Base-by-base conservation (phyloP, 2,113 vertebrate genomes). In the Trogon melanurus region DNA sequence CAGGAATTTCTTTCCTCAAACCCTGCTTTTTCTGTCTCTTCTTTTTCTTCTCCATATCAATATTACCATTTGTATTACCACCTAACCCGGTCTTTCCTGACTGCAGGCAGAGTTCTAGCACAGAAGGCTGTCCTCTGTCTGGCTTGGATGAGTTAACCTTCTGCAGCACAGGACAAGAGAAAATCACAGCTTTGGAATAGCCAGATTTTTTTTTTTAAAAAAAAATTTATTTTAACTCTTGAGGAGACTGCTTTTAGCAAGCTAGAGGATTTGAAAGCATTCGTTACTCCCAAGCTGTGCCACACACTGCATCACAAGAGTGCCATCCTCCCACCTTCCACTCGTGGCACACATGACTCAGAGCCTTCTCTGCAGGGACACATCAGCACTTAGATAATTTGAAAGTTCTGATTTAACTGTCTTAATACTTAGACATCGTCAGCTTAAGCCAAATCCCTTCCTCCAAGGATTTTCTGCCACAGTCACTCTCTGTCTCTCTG, bases 341-440 rank as follows among this genome's bases (percentile, higher is more conserved):
- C 83, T 90, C 8, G 1, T 13, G 22, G 88, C 75, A 66, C 79
- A 58, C 94, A 95, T 72, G 91, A 94, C 87, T 89, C 89, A 85
- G 62, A 96, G 67, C 41, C 27, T n/a, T 79, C 5, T 1, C 91
- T 85, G 67, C 74, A 76, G 87, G 85, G 93, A 95, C 20, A 1
- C 66, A 94, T 79, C 74, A 90, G 94, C 91, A 93, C 91, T 95
- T 94, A 94, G 94, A 75, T 94, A 97, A 97, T 94, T 86, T 91
- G 66, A 82, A 96, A 95, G 84, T 94, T 94, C 71, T 95, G 76
- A 95, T 96, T 95, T 93, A 89, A 85, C 78, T 95, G 81, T 93
- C 87, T 83, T 88, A 95, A 91, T 94, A 88, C 93, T 96, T 96
- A 96, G 88, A 91, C 91, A 96, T 62, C 13, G 5, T 89, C 72